Conservation (phyloP, 2,113 vertebrate species). For the Amphilophus citrinellus region DNA sequence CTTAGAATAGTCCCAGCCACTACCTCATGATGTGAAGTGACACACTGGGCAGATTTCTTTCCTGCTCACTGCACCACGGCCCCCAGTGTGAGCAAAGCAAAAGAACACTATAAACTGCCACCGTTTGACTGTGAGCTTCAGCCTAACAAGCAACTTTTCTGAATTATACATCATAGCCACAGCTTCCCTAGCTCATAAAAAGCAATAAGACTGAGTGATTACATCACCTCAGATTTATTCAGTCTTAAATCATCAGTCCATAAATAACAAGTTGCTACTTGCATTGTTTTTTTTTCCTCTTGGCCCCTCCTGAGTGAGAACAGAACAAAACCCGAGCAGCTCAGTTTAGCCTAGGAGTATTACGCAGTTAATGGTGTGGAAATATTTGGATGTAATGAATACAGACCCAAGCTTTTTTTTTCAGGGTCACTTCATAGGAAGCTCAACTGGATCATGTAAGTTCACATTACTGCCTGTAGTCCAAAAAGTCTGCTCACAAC, state of each 20-base stretch:
- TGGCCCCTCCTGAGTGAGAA: conserved; percentile 21
- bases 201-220: conserved; percentile 36
- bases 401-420: conserved; percentile 67
- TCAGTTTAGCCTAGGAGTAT: conserved; percentile 61
- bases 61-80: conserved; percentile 56
- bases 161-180: conserved; percentile 59
- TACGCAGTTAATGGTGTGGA: conserved; percentile 73
- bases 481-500: conserved; percentile 55
- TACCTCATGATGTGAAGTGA: conserved; percentile 73
- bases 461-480: conserved; percentile 59
- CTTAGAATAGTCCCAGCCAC: conserved; percentile 52
- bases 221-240: conserved; percentile 41
- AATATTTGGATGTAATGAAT: conserved; percentile 77
- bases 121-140: conserved; percentile 39
- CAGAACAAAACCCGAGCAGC: conserved; percentile 45
- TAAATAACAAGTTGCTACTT: conserved; percentile 53
- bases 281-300: background rate
- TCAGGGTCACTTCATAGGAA: conserved; percentile 73
- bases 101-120: conserved; percentile 42
- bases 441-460: conserved; percentile 70
- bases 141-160: conserved; percentile 52
- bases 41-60: conserved; percentile 58
- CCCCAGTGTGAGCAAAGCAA: conserved; percentile 57
- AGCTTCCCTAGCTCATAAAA: conserved; percentile 13
- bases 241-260: conserved; percentile 42